phyloP scores from a whole-genome alignment of 2,797 vertebrate species.

The Erethizon dorsatum region DNA sequence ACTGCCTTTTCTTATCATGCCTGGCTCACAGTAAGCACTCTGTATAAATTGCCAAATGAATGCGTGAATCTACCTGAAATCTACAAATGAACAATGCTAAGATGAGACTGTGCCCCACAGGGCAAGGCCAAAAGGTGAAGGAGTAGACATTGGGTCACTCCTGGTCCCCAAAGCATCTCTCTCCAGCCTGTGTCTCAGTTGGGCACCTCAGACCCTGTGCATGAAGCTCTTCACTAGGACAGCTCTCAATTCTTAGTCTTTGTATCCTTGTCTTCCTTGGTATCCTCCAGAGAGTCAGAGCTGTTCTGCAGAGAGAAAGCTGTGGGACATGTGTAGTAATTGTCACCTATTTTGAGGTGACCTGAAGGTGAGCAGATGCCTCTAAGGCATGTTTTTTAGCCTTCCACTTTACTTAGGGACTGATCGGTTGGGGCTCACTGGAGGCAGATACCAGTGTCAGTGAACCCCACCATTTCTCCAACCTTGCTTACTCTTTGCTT shows the following conservation, averaged over 20 bases:
- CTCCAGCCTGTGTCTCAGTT: background rate
- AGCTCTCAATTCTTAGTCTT: background rate
- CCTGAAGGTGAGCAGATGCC: background rate
- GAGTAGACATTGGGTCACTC: background rate
- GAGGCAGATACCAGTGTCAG: background rate
- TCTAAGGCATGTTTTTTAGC: background rate
- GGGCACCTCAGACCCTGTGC: background rate
- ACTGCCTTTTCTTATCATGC: background rate
- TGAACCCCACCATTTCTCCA: background rate
- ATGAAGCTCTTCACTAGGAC: background rate
- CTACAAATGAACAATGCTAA: background rate
- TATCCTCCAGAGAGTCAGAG: background rate
- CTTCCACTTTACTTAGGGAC: background rate
- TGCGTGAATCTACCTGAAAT: background rate
- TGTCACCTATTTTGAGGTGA: background rate
- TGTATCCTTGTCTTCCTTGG: background rate
- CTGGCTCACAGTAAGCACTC: background rate
- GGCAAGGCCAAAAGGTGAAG: background rate
- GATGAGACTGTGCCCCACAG: background rate
- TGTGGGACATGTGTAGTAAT: background rate
- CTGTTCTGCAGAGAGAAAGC: background rate
- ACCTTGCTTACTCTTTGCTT: background rate
- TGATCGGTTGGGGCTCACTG: background rate
- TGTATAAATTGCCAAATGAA: background rate
- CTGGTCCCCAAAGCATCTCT: background rate